These are phyloP conservation scores for Perca fluviatilis DNA, from an alignment of 2,113 vertebrate species.

Conservation along the genomic window DNA sequence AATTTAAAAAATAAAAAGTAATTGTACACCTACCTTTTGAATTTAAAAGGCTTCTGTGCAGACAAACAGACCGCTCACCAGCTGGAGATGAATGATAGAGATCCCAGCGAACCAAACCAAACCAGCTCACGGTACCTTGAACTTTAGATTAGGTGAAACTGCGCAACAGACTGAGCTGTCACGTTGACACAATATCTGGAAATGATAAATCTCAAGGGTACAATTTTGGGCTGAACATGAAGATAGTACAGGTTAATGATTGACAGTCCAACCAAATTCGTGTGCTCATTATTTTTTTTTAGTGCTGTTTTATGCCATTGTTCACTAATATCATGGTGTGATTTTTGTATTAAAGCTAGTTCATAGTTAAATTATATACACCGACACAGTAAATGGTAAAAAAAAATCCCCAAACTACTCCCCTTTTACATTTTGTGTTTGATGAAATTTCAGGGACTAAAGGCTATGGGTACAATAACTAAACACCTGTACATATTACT, in stretches of 20 bases:
- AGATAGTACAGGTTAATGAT: slow-evolving; percentile 70
- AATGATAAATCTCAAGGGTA: slow-evolving; percentile 53
- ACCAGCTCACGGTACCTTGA: slow-evolving; percentile 60
- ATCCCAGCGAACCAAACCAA: background rate
- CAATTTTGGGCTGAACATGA: slow-evolving; percentile 42
- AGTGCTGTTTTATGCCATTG: background rate
- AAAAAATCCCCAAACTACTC: background rate
- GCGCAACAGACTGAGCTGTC: slow-evolving; percentile 63
- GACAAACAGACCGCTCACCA: slow-evolving; percentile 11
- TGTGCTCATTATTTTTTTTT: background rate
- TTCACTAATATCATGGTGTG: background rate
- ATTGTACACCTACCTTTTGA: slow-evolving; percentile 41
- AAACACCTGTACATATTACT: background rate
- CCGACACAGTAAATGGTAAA: background rate
- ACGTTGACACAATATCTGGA: slow-evolving; percentile 71
- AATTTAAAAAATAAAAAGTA: background rate
- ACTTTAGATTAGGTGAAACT: slow-evolving; percentile 73
- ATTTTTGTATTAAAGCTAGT: background rate
- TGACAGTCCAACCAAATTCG: slow-evolving; percentile 13
- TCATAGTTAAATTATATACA: background rate
- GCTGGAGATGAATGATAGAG: slow-evolving; percentile 39
- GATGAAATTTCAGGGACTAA: background rate
- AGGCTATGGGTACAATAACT: background rate
- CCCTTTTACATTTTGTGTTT: background rate
- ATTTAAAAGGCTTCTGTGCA: background rate